Evolutionary conservation across 2,113 vertebrate genomes (phyloP).

Genomic region (Pontoporia blainvillei): DNA sequence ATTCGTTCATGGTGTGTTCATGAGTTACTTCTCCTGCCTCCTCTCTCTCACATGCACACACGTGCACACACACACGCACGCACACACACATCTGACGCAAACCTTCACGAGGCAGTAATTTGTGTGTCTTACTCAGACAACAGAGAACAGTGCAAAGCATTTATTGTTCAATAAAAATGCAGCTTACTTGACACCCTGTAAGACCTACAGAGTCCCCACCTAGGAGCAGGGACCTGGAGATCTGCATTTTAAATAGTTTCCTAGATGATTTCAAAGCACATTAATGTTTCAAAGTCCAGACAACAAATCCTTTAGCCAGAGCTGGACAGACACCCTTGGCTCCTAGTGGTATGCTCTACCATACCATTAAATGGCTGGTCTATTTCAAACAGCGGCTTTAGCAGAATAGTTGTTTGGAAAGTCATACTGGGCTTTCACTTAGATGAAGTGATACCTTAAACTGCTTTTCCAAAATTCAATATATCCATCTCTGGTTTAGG

Average conservation of each 20-base stretch:
- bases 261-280: background rate
- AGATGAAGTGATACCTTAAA: background rate
- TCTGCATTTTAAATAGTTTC: background rate
- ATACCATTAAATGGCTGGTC: background rate
- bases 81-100: background rate
- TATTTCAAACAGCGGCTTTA: background rate
- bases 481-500: background rate
- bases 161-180: background rate
- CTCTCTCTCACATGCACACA: background rate
- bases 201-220: background rate
- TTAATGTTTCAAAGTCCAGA: background rate
- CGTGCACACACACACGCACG: fast-evolving
- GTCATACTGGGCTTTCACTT: background rate
- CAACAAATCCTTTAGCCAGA: background rate
- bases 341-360: background rate
- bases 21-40: background rate
- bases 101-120: background rate
- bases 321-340: background rate
- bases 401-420: background rate
- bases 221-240: background rate
- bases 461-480: background rate
- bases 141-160: background rate
- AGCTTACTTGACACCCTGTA: too few species aligned
- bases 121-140: background rate
- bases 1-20: background rate